A percentile compares a stretch with the other conserved stretches of the same genome.
phyloP scores from a whole-genome alignment of 2,113 vertebrate species.

The Chauna torquata region DNA sequence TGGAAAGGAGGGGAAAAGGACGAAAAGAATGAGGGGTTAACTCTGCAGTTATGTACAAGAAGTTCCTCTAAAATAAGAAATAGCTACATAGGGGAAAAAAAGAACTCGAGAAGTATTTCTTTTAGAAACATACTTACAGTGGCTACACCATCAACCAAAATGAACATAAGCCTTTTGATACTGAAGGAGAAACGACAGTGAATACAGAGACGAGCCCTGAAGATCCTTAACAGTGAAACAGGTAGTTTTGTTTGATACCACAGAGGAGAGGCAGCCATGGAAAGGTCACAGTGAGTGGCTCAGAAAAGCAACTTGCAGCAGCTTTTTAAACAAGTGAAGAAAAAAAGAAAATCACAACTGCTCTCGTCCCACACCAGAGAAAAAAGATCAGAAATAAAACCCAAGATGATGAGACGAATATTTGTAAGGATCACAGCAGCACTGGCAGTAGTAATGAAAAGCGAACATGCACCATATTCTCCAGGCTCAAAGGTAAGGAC shows the following conservation, averaged over 20 bases:
- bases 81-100: background rate
- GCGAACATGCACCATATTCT: background rate
- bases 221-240: background rate
- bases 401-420: background rate
- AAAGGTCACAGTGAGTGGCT: background rate
- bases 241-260: background rate
- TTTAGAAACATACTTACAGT: background rate
- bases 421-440: background rate
- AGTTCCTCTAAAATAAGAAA: background rate
- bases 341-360: background rate
- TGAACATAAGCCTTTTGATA: background rate
- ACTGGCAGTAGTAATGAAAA: background rate
- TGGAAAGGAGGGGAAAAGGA: background rate
- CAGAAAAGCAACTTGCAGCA: background rate
- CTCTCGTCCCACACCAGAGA: background rate
- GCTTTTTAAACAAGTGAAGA: background rate
- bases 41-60: background rate
- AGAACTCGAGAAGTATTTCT: background rate
- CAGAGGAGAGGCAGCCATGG: background rate
- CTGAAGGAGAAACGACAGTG: rapidly evolving
- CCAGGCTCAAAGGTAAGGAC: background rate
- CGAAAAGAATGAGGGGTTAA: background rate
- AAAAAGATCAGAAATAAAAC: background rate
- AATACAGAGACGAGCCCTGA: background rate
- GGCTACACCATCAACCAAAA: background rate